A percentile compares a stretch with the other conserved stretches of the same genome.
Evolutionary conservation across 2,797 vertebrate genomes (phyloP).

Genomic region (Chromis chromis): DNA sequence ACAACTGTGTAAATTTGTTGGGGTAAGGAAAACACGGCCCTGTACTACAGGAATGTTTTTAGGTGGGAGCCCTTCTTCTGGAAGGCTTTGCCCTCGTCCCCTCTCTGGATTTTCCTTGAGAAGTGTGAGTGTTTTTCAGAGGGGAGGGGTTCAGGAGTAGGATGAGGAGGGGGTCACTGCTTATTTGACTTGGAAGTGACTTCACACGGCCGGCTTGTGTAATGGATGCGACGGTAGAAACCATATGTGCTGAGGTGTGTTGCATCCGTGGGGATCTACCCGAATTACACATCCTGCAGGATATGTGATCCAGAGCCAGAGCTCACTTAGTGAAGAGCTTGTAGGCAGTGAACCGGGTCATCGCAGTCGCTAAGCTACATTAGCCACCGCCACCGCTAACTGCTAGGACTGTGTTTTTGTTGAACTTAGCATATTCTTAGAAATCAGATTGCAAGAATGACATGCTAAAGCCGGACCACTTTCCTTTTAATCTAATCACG

Average conservation of each 20-base stretch:
- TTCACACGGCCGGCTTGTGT: conserved; percentile 80
- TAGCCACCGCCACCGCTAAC: not conserved
- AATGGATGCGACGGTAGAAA: conserved; percentile 70
- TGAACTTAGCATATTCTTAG: too few species aligned
- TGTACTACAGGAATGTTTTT: conserved; percentile 79
- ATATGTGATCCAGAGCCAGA: conserved; percentile 45
- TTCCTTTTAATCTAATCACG: too few species aligned
- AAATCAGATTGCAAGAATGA: too few species aligned
- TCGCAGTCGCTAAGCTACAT: conserved; percentile 16
- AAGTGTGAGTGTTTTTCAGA: conserved; percentile 29
- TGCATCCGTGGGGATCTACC: conserved; percentile 62
- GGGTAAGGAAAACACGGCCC: conserved; percentile 90
- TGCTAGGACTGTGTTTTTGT: not conserved
- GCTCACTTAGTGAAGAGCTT: conserved; percentile 21
- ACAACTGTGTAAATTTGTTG: conserved; percentile 89
- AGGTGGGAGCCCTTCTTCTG: conserved; percentile 84
- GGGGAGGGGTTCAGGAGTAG: conserved; percentile 31
- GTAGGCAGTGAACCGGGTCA: conserved; percentile 11
- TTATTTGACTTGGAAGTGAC: conserved; percentile 89
- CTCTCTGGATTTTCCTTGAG: conserved; percentile 83
- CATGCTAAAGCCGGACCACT: too few species aligned
- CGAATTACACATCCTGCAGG: conserved; percentile 63
- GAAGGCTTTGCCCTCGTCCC: conserved; percentile 71
- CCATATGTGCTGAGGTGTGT: conserved; percentile 81
- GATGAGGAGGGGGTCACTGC: conserved; percentile 59